Evolutionary conservation across 2,888 invertebrate species (phyloP).

Genomic region (Platynereis dumerilii): DNA sequence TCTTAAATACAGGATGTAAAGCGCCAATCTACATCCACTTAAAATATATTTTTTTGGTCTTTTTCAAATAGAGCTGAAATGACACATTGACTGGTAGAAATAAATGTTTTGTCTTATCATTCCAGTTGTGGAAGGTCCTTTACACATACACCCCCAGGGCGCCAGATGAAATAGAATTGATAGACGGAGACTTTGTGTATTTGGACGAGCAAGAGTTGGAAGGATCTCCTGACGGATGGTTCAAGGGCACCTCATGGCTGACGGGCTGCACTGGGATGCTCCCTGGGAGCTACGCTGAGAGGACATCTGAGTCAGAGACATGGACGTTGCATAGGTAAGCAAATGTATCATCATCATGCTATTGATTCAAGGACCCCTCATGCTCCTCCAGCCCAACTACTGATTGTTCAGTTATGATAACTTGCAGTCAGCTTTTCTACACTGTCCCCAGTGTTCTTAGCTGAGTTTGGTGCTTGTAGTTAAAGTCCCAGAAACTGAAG

Average conservation of each 20-base stretch:
- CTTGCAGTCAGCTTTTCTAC: neutral
- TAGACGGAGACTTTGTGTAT: conserved; percentile 86
- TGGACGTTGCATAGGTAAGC: conserved; percentile 83
- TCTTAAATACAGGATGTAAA: no score
- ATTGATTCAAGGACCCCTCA: neutral
- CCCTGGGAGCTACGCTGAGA: conserved; percentile 81
- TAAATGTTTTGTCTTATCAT: no score
- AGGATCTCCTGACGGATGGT: conserved; percentile 84
- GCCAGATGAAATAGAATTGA: conserved; percentile 82
- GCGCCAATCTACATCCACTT: no score
- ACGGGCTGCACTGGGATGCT: conserved; percentile 81
- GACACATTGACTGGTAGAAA: no score
- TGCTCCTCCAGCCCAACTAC: no score
- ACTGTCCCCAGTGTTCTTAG: no score
- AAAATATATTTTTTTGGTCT: no score
- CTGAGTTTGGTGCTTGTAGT: neutral
- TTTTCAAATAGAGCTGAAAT: no score
- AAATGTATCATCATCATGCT: neutral
- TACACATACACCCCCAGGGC: conserved; percentile 49
- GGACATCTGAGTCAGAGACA: conserved; percentile 86
- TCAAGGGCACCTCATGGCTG: conserved; percentile 82
- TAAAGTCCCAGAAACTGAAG: no score
- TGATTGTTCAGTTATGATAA: neutral
- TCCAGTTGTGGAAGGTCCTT: conserved; percentile 65
- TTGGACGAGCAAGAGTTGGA: conserved; percentile 75